Evolutionary conservation across 2,113 vertebrate species (phyloP), one percentile per base, ranked within the genome.

Genomic region (Vulpes ferrilata): DNA sequence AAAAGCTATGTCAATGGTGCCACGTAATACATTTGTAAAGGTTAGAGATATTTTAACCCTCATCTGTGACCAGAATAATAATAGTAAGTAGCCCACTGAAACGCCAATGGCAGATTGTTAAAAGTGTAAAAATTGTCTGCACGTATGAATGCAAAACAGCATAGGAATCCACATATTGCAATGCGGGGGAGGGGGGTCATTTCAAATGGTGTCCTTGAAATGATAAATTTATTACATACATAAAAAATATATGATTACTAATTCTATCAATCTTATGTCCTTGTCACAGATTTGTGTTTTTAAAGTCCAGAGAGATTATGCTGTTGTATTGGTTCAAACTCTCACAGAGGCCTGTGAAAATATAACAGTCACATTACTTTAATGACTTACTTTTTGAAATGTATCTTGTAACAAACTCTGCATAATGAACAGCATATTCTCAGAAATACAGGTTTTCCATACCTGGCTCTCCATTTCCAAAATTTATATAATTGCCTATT

Each of bases 1-100:
- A 98, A 99, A 98, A 98, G 96, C 97, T 95, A 98, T 98, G 98
- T 98, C 98, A 98, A 90, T 98, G 95, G 97, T 98, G 96, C 96
- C 98, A 98, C 97, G 98, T 97, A 98, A 98, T 98, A 98, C 98
- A 98, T 99, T 98, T 99, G 97, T 98, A 99, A 98, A 99, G 98
- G 98, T 98, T 98, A 98, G 96, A 96, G 97, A 98, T 98, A 98
- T 98, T 99, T 99, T 99, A 98, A 99, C 98, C 98, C 96, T 98
- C 87, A 92, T 98, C 97, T 99, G 98, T 98, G 98, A 99, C 93
- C 95, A 97, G 98, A 98, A 98, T 99, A 97, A 98, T 97, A 98
- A 99, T 98, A 96, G 67, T 90, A 97, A 98, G 78, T 79, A 79
- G 98, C 69, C 79, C 95, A 97, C 96, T 98, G 97, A 98, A 98